Evolutionary conservation across 2,113 vertebrate species (phyloP), one percentile per base, ranked within the genome.

Genomic region (Grammatotria lemairii): DNA sequence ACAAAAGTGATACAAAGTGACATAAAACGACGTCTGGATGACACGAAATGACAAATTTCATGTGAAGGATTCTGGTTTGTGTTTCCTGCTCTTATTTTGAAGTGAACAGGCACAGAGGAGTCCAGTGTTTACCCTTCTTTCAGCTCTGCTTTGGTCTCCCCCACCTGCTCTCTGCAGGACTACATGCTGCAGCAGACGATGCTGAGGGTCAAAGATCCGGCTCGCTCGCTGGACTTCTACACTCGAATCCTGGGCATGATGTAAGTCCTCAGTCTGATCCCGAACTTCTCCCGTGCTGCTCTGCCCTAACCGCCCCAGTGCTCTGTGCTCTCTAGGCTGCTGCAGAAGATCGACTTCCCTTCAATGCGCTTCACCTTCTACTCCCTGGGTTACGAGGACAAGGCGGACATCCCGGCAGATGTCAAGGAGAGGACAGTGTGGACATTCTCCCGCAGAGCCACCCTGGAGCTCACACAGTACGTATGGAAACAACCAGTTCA

Each of bases 161-260:
- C 33, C 17, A 65, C 33, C 60, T 65, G 17, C 60, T 35, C 9
- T 65, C 31, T 83, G 80, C 80, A 94, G 93, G 89, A 94, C 82
- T 93, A 45, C 91, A 93, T 93, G 93, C 79, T 93, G 90, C 93
- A 94, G 81, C 92, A 93, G 92, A 94, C 85, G 3, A 94, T 93
- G 91, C 38, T 94, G 82, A 85, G 93, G 81, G 93, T 94, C 83
- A 94, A 93, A 80, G 86, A 93, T 53, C 92, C 90, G 0, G 81
- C 4, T 0, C 28, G 42, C 6, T 93, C 87, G 9, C 82, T 94
- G 81, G 63, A 91, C 28, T 94, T 94, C 87, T 93, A 93, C 90
- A 93, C 93, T 1, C 40, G 90, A 6, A 5, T 93, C 79, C 83
- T 94, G n/a, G 93, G 92, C 17, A 86, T 93, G 92, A 93, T 89